These are phyloP conservation scores for Oscheius sp. DNA, from an alignment of 2,888 invertebrate species.

Conservation along the genomic window DNA sequence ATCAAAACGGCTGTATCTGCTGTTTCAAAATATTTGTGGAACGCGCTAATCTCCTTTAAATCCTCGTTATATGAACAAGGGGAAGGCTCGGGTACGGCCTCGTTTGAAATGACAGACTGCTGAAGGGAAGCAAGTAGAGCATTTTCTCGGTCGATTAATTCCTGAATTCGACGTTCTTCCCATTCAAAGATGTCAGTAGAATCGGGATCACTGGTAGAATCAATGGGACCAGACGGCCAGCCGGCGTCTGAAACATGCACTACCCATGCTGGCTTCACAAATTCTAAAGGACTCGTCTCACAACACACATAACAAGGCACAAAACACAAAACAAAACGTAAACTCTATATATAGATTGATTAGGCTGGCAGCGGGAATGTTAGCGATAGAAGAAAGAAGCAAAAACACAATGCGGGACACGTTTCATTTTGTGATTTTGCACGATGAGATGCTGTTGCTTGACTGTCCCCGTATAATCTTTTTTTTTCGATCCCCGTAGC, in stretches of 20 bases:
- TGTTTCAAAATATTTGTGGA: constrained; percentile 55
- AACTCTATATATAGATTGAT: constrained; percentile 19
- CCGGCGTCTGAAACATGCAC: constrained; percentile 32
- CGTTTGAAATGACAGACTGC: not conserved
- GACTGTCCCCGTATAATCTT: constrained; percentile 4
- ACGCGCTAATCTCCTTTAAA: constrained; percentile 41
- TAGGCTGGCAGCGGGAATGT: constrained; percentile 34
- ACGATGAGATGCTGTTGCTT: constrained; percentile 39
- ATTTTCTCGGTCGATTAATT: constrained; percentile 24
- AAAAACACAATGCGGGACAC: constrained; percentile 32
- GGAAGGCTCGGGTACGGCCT: not conserved
- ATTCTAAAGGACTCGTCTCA: constrained; percentile 31
- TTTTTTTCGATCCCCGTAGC: too few species aligned
- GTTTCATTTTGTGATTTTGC: constrained; percentile 43
- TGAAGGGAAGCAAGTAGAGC: constrained; percentile 10
- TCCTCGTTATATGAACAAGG: constrained; percentile 48
- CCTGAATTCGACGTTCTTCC: constrained; percentile 33
- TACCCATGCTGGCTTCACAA: constrained; percentile 26
- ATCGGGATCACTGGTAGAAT: constrained; percentile 28
- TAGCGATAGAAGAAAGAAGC: constrained; percentile 36
- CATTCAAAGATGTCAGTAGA: constrained; percentile 32
- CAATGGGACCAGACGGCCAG: constrained; percentile 20
- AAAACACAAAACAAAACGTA: constrained; percentile 45
- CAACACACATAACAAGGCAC: constrained; percentile 43
- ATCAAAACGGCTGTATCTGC: constrained; percentile 56